Conservation (phyloP, 2,797 vertebrate species). For the Delichon dasypus region DNA sequence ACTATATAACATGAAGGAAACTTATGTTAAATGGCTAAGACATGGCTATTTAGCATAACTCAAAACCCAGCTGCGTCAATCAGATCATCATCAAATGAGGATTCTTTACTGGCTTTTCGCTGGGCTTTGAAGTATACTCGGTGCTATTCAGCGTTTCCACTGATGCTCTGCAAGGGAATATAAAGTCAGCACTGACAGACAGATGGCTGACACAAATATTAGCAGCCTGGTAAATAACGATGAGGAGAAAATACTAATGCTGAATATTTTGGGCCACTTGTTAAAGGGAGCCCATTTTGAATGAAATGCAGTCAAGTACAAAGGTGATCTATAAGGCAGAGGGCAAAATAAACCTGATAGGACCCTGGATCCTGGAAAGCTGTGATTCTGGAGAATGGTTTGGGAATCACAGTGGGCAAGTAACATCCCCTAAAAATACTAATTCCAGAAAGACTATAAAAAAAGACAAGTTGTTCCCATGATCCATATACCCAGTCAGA, state of each 20-base stretch:
- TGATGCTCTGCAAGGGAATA: constrained; percentile 51
- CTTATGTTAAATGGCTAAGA: constrained; percentile 46
- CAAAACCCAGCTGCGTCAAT: constrained; percentile 60
- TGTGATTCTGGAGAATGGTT: neutral
- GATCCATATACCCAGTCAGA: neutral
- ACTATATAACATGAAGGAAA: constrained; percentile 47
- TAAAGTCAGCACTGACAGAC: constrained; percentile 55
- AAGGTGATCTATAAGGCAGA: neutral
- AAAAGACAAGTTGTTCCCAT: neutral
- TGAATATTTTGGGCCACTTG: constrained; percentile 22
- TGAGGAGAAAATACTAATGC: constrained; percentile 24
- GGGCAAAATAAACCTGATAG: neutral
- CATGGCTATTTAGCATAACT: constrained; percentile 55
- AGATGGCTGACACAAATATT: constrained; percentile 68
- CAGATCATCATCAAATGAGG: constrained; percentile 59
- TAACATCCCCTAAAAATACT: neutral
- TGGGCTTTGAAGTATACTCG: constrained; percentile 44
- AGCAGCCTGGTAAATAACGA: constrained; percentile 47
- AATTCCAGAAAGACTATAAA: neutral
- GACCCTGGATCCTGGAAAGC: neutral
- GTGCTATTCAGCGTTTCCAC: constrained; percentile 57
- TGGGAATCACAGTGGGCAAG: neutral
- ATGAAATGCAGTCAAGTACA: neutral
- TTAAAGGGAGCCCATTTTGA: neutral
- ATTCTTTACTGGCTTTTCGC: constrained; percentile 46